Conservation (phyloP, 1,140 invertebrate species). For the Trissolcus basalis region DNA sequence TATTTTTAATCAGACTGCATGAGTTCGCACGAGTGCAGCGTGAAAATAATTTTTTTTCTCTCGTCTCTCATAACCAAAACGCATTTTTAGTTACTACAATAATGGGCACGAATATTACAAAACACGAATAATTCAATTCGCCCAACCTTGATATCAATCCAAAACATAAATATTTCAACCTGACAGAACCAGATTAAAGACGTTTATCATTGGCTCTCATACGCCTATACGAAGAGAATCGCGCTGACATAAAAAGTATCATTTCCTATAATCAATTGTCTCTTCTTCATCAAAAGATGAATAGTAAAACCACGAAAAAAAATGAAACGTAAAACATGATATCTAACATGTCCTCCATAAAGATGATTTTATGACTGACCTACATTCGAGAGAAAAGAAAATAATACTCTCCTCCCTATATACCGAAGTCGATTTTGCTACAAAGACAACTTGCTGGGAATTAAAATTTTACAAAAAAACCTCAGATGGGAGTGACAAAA, state of each 20-base stretch:
- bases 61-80: not conserved
- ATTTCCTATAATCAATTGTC: slow-evolving; percentile 5
- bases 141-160: slow-evolving; percentile 41
- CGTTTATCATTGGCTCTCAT: slow-evolving; percentile 22
- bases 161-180: slow-evolving; percentile 34
- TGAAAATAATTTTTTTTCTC: slow-evolving; percentile 13
- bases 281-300: not conserved
- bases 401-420: slow-evolving; percentile 16
- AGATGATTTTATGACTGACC: slow-evolving; percentile 46
- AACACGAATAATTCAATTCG: slow-evolving; percentile 15
- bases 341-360: slow-evolving; percentile 24
- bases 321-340: slow-evolving; percentile 17
- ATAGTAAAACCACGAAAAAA: slow-evolving; percentile 1
- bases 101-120: slow-evolving; percentile 1
- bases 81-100: not conserved
- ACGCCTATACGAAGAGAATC: not conserved
- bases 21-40: slow-evolving; percentile 4
- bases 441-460: not conserved
- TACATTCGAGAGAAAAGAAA: slow-evolving; percentile 29
- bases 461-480: no score
- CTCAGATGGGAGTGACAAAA: no score
- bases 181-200: slow-evolving; percentile 27
- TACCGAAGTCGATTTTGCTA: slow-evolving; percentile 15
- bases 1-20: slow-evolving; percentile 44
- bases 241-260: not conserved